Evolutionary conservation across 2,888 invertebrate species (phyloP).

Genomic region (Minunthozetes semirufus): DNA sequence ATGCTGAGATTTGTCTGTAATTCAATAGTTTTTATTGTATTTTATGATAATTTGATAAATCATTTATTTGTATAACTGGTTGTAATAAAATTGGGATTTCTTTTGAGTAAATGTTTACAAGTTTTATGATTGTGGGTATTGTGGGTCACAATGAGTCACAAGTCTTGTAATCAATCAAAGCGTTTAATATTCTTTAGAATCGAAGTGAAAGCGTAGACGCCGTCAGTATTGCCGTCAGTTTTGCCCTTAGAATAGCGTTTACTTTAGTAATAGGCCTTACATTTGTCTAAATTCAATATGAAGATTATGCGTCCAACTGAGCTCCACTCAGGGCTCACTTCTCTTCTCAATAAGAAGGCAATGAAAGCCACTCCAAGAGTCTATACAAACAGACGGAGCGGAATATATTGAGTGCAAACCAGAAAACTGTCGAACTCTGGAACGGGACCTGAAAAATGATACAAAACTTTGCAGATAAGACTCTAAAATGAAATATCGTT

Average conservation of each 20-base stretch:
- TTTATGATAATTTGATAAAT: not conserved
- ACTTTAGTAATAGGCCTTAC: not conserved
- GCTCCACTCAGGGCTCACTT: not conserved
- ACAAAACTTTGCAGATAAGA: too few species aligned
- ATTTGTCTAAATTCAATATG: not conserved
- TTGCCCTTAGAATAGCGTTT: not conserved
- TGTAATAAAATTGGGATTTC: not conserved
- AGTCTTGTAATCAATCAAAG: constrained; percentile 1
- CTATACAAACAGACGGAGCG: not conserved
- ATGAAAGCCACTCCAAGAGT: not conserved
- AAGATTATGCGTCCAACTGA: constrained; percentile 4
- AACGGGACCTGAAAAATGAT: not conserved
- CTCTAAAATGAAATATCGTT: too few species aligned
- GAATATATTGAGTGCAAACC: not conserved
- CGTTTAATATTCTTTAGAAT: not conserved
- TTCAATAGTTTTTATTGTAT: too few species aligned
- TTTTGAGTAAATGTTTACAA: not conserved
- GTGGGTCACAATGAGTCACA: not conserved
- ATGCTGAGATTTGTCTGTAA: too few species aligned
- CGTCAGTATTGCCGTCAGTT: too few species aligned
- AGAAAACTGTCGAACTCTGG: not conserved
- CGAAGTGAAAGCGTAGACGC: too few species aligned
- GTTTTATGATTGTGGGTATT: constrained; percentile 1
- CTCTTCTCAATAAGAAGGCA: not conserved
- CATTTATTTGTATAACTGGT: not conserved